Base-by-base conservation (phyloP, 2,888 invertebrate genomes). In the Eumerus sabulonum region DNA sequence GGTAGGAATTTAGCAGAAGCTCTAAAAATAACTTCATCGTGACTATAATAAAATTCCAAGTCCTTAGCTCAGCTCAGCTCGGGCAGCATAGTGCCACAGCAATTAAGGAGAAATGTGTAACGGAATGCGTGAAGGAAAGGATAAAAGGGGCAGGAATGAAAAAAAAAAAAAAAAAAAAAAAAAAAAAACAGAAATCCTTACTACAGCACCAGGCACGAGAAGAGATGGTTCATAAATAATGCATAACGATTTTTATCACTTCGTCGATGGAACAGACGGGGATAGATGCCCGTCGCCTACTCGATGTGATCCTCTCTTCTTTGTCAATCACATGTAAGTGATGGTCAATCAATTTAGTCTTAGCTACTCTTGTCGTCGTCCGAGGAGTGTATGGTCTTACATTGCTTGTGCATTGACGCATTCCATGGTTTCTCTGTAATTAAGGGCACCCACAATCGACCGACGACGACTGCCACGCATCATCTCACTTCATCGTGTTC, bases 71-170 rank as follows among this genome's bases (percentile, higher is more conserved):
- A n/a, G n/a, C n/a, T n/a, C n/a, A n/a, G n/a, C n/a, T n/a, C n/a
- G n/a, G n/a, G n/a, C n/a, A 63, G 64, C 73, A 60, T 79, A 79
- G 79, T 74, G 79, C 79, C 79, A 36, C 36, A 74, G 74, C 60
- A 63, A 73, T 79, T 79, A 74, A 57, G 60, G 42, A 79, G 48
- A 74, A 79, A 79, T 79, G 74, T 64, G 68, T 79, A 79, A 79
- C 68, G 79, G 79, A 79, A 79, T 79, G 68, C 64, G 18, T 50
- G 44, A 11, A 3, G 54, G 42, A 44, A 17, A 45, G 42, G 53
- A 59, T 44, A 18, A n/a, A 18, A 27, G 35, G 27, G 14, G 51
- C 47, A 53, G 51, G 67, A 73, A 48, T 57, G 54, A 64, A 73
- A 54, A 74, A 64, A 74, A 79, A 74, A 27, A 27, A 4, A 4